Evolutionary conservation across 2,113 vertebrate species (phyloP).

Genomic region (Accipiter cooperii): DNA sequence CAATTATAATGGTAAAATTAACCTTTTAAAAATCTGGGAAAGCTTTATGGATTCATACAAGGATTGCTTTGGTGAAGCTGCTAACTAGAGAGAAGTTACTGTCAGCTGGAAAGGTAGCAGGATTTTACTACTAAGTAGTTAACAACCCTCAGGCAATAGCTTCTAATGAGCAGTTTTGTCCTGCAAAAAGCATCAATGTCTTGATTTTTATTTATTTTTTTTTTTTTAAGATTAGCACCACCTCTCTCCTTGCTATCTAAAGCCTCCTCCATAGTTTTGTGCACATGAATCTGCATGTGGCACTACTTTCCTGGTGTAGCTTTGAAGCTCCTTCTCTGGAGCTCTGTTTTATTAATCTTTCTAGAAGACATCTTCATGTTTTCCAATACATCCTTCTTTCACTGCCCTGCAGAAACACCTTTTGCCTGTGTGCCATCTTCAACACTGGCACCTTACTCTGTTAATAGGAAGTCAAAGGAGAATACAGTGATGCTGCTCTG

Average conservation of each 20-base stretch:
- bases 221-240: background rate
- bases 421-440: background rate
- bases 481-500: background rate
- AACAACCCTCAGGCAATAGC: conserved; percentile 38
- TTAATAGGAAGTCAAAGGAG: background rate
- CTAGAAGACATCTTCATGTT: background rate
- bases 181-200: background rate
- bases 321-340: background rate
- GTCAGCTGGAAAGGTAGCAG: conserved; percentile 23
- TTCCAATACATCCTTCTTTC: background rate
- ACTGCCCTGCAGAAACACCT: background rate
- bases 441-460: background rate
- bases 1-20: conserved; percentile 63
- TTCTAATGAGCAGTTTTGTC: conserved; percentile 26
- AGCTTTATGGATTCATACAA: conserved; percentile 47
- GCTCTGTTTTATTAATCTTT: background rate
- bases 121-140: conserved; percentile 58
- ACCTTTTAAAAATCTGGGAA: conserved; percentile 49
- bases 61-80: conserved; percentile 38
- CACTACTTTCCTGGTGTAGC: background rate
- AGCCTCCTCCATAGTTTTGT: background rate
- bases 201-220: background rate
- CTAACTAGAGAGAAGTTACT: conserved; percentile 19
- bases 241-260: background rate
- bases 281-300: background rate